Base-by-base conservation (phyloP, 2,888 invertebrate genomes). In the Apamea monoglypha region DNA sequence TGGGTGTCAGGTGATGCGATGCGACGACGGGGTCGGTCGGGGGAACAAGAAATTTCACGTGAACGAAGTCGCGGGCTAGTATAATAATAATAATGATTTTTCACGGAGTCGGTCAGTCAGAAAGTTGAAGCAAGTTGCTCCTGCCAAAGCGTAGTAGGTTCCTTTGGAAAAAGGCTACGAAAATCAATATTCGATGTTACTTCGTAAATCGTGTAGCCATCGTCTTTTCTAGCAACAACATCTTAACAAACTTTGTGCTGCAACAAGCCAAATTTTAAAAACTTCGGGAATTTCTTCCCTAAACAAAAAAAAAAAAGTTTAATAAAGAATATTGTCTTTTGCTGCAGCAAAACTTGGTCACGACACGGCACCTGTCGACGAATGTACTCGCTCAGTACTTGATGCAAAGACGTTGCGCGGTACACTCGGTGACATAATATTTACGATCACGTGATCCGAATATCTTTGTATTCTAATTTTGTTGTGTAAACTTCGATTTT, bases 381-480 rank as follows among this genome's bases (percentile, higher is more conserved):
- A 80, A 76, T 84, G 87, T 87, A 89, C 81, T 72, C 61, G 53
- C 68, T 56, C 66, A 71, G 79, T 79, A 80, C 75, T 86, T 68
- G 66, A 76, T 64, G 70, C 64, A 71, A 32, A 61, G 63, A 59
- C 25, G 50, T 75, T 66, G 70, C 64, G 59, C 50, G 77, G 80
- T 90, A 88, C 84, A 84, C 81, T 90, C 81, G 78, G 77, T 50
- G 76, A 80, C 86, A 81, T n/a, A 77, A 85, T 88, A 90, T 89
- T 89, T 89, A 89, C 89, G 90, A 84, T 89, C 89, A 80, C 89
- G 90, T 89, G 84, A 78, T 76, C 21, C 50, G 63, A 40, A 72
- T 72, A 63, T 75, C 44, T 74, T 84, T 70, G 72, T 76, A 76
- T 78, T 81, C 68, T 74, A 75, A 85, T 85, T 82, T 77, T 74